phyloP scores from a whole-genome alignment of 2,113 vertebrate genomes.

The Gallinago paraguaiae region DNA sequence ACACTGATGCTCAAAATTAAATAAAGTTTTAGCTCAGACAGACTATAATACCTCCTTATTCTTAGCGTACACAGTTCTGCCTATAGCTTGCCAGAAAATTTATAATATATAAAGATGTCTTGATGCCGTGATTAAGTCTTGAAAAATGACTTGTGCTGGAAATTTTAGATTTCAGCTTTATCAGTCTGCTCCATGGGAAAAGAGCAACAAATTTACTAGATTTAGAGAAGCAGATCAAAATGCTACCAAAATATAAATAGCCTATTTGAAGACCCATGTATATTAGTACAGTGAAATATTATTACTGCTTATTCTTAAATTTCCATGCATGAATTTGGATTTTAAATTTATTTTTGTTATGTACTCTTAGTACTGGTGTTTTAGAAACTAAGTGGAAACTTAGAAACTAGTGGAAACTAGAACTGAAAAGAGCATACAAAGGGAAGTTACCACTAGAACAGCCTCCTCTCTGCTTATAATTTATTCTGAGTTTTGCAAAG shows the following conservation, averaged over 20 bases:
- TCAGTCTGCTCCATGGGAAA: not conserved
- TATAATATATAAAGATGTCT: not conserved
- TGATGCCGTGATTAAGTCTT: not conserved
- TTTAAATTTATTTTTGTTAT: not conserved
- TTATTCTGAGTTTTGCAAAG: not conserved
- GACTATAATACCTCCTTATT: not conserved
- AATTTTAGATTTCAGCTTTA: not conserved
- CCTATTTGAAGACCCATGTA: not conserved
- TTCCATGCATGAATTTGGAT: not conserved
- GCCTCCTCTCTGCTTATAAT: not conserved
- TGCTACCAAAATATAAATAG: not conserved
- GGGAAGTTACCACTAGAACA: not conserved
- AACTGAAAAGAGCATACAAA: not conserved
- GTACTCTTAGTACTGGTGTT: not conserved
- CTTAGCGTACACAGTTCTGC: not conserved
- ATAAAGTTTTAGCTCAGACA: not conserved
- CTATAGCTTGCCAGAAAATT: not conserved
- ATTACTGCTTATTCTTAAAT: not conserved
- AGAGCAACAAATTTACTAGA: not conserved
- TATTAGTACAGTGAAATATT: not conserved
- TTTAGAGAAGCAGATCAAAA: not conserved
- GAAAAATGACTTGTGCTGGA: not conserved
- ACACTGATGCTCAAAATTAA: not conserved
- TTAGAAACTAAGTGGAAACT: not conserved
- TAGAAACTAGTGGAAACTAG: not conserved